Base-by-base conservation (phyloP, 2,113 vertebrate genomes). In the Nesoenas mayeri region DNA sequence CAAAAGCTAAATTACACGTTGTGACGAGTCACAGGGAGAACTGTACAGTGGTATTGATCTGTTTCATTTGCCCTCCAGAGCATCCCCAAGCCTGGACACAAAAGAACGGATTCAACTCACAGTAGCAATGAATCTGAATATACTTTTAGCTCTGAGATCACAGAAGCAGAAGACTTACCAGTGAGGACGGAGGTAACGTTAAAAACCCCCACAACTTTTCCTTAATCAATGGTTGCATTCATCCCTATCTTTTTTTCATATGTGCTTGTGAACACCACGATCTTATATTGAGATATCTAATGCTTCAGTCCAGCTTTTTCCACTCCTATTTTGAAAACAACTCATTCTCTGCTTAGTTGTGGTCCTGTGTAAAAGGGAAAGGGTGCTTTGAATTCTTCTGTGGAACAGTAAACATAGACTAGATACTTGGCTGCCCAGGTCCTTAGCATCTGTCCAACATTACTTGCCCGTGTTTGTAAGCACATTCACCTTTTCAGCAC, bases 71-170 rank as follows among this genome's bases (percentile, higher is more conserved):
- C 74, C 26, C 81, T 95, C 47, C 85, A 99, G 99, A 98, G 96
- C 79, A 96, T 99, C 50, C 98, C 99, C 80, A 99, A 99, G 94
- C 99, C 98, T 78, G 99, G 99, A 66, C 99, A 99, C 98, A 99
- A 98, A 96, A 98, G 99, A 96, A 99, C 98, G 2, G 99, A 99
- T 88, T 99, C 99, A 75, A 99, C 99, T 32, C 99, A 99, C 97
- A 99, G 99, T 97, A 99, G 99, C 98, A 99, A 99, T 96, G 99
- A 99, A 91, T 99, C 99, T 24, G 99, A 99, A 91, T 99, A 98
- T 95, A 99, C 99, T 44, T 99, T 99, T 95, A 99, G 98, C 97
- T 99, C 99, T 6, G 99, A 99, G 97, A 98, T 99, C 92, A 97
- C 98, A 40, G 99, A 99, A 94, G 96, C 98, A 24, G 99, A 99